These are phyloP conservation scores for Lochmaea crataegi DNA, from an alignment of 2,888 invertebrate genomes.

Conservation along the genomic window DNA sequence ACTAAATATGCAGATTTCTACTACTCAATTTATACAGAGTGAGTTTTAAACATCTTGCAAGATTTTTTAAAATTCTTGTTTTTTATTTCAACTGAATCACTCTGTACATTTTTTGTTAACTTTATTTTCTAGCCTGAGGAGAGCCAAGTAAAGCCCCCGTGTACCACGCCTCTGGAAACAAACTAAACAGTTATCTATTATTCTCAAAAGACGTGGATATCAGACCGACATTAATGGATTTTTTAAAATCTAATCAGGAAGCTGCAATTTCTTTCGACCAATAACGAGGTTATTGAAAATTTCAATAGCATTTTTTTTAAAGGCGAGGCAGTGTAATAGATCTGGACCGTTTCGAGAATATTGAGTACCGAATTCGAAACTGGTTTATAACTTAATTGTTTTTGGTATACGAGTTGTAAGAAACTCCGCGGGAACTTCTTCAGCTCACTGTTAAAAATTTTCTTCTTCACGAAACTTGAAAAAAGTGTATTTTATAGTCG, in stretches of 20 bases:
- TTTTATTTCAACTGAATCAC: too few species aligned
- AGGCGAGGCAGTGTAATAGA: conserved; percentile 37
- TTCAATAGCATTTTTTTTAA: conserved; percentile 45
- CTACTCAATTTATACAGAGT: too few species aligned
- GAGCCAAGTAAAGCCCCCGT: not conserved
- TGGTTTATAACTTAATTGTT: conserved; percentile 45
- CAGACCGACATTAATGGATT: conserved; percentile 40
- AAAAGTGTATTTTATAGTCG: too few species aligned
- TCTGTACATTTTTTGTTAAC: too few species aligned
- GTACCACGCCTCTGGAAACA: not conserved
- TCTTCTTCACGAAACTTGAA: too few species aligned
- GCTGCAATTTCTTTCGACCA: conserved; percentile 41
- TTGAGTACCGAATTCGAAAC: conserved; percentile 46
- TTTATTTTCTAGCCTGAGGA: too few species aligned
- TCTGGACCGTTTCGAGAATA: conserved; percentile 35
- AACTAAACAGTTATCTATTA: conserved; percentile 31
- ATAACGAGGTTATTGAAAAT: conserved; percentile 43
- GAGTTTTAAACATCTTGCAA: too few species aligned
- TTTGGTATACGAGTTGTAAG: conserved; percentile 3
- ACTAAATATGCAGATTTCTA: too few species aligned
- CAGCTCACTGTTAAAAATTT: too few species aligned
- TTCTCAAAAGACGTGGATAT: conserved; percentile 12
- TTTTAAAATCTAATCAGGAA: conserved; percentile 45
- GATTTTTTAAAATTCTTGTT: too few species aligned
- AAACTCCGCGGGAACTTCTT: too few species aligned